Evolutionary conservation across 2,113 vertebrate species (phyloP).

Genomic region (Tor tambroides): DNA sequence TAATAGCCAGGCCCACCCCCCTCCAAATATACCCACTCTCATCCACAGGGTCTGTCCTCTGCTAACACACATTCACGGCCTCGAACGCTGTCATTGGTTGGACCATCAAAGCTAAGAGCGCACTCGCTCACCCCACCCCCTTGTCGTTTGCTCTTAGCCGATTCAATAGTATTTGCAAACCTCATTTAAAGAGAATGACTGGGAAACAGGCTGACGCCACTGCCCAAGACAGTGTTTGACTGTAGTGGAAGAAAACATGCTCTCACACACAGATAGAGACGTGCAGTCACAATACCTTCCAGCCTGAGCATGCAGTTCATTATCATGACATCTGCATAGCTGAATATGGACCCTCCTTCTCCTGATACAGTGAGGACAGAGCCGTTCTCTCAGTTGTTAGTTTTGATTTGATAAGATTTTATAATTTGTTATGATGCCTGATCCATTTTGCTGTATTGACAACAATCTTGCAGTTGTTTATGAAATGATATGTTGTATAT

Average conservation of each 20-base stretch:
- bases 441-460: neutral
- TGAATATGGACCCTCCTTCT: conserved; percentile 34
- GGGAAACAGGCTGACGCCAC: conserved; percentile 10
- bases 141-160: conserved; percentile 44
- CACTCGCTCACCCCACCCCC: conserved; percentile 20
- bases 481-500: neutral
- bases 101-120: conserved; percentile 47
- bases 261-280: conserved; percentile 33
- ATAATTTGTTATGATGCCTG: neutral
- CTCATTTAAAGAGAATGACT: conserved; percentile 41
- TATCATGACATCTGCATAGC: conserved; percentile 56
- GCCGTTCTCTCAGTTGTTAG: neutral
- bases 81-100: conserved; percentile 49
- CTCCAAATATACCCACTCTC: conserved; percentile 35
- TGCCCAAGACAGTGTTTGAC: conserved; percentile 23
- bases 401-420: neutral
- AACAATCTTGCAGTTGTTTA: neutral
- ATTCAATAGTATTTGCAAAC: conserved; percentile 53
- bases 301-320: conserved; percentile 44
- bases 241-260: conserved; percentile 18
- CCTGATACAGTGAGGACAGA: conserved; percentile 18
- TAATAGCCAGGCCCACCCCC: conserved; percentile 61
- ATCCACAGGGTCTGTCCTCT: conserved; percentile 50
- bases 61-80: conserved; percentile 53
- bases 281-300: conserved; percentile 37